These are phyloP conservation scores for Pandemis heparana DNA, from an alignment of 2,888 invertebrate species.

Conservation along the genomic window DNA sequence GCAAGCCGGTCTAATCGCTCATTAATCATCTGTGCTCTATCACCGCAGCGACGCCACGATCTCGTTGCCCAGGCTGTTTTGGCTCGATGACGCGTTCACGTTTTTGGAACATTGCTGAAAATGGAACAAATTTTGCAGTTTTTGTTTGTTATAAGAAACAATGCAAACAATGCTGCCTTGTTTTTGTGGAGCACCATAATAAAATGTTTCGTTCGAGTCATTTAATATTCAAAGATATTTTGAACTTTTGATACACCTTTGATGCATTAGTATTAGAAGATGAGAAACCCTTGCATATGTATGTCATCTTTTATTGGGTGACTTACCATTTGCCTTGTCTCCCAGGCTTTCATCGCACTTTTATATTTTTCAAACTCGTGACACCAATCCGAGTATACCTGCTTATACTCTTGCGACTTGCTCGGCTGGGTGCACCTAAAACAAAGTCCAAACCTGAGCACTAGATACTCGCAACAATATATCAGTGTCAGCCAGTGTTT, in stretches of 20 bases:
- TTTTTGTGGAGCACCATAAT: background rate
- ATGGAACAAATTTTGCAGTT: slow-evolving; percentile 52
- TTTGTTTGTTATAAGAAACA: background rate
- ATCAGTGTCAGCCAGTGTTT: background rate
- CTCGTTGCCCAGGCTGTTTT: slow-evolving; percentile 84
- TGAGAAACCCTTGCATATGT: no score
- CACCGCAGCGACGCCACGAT: slow-evolving; percentile 83
- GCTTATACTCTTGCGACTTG: slow-evolving; percentile 86
- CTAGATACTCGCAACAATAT: background rate
- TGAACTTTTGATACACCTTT: background rate
- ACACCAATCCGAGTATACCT: slow-evolving; percentile 90
- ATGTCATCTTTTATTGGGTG: no score
- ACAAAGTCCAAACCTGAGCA: slow-evolving; percentile 39
- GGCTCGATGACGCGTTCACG: slow-evolving; percentile 80
- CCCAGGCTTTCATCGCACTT: slow-evolving; percentile 88
- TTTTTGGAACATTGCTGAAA: slow-evolving; percentile 84
- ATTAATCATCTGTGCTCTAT: slow-evolving; percentile 81
- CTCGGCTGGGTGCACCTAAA: slow-evolving; percentile 85
- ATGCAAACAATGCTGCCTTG: no score
- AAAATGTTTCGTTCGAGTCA: no score
- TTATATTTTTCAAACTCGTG: slow-evolving; percentile 90
- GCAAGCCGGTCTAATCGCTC: slow-evolving; percentile 70
- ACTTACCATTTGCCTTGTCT: slow-evolving; percentile 86
- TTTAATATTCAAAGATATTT: no score
- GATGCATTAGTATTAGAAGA: no score